These are phyloP conservation scores for Zoanthus sansibaricus DNA, from an alignment of 92 coral and sea anemone genomes.

Conservation along the genomic window DNA sequence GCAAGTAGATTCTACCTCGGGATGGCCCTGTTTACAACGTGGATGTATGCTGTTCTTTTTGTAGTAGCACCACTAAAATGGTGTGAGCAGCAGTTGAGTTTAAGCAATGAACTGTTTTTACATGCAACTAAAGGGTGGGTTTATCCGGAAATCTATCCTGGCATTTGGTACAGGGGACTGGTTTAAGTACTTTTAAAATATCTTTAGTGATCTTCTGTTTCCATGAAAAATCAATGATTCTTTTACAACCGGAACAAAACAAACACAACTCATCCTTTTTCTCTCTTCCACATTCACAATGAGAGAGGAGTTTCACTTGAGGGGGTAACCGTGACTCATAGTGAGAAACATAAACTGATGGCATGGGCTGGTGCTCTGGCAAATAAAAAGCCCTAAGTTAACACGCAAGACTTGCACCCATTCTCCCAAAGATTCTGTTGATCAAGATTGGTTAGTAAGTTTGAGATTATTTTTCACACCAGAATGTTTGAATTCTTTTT, in stretches of 20 bases:
- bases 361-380: slow-evolving; percentile 65
- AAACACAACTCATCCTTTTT: slow-evolving; percentile 22
- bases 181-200: not conserved
- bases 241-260: slow-evolving; percentile 53
- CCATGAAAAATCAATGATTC: slow-evolving; percentile 44
- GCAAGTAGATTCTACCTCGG: too few relatives aligned
- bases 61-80: not conserved
- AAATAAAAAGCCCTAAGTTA: slow-evolving; percentile 57
- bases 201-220: not conserved
- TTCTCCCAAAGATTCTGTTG: slow-evolving; percentile 41
- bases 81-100: not conserved
- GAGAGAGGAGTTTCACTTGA: slow-evolving; percentile 17
- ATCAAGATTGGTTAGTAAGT: not conserved
- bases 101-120: not conserved
- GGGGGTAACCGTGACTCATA: slow-evolving; percentile 57
- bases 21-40: too few relatives aligned
- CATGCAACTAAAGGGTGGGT: not conserved
- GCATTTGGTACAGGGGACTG: slow-evolving; percentile 11
- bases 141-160: slow-evolving; percentile 17
- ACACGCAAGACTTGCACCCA: slow-evolving; percentile 61
- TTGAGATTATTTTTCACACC: slow-evolving; percentile 54
- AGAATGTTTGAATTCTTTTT: slow-evolving; percentile 52
- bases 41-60: too few relatives aligned
- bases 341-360: slow-evolving; percentile 52
- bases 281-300: slow-evolving; percentile 64